Conservation (phyloP, 2,113 vertebrate genomes). For the Perca schrenkii region DNA sequence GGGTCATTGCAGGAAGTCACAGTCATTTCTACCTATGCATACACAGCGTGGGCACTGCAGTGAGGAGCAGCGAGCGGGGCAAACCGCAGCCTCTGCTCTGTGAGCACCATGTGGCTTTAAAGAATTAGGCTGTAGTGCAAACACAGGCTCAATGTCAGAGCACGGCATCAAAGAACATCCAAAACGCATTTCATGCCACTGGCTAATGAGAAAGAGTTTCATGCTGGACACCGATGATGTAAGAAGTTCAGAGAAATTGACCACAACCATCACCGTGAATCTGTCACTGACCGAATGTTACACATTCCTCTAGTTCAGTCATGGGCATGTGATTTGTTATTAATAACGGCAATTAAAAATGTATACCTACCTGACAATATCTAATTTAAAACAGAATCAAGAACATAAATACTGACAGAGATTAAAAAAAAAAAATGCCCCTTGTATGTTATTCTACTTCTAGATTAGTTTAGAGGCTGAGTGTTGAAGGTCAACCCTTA, state of each 20-base stretch:
- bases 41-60: constrained; percentile 30
- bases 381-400: no score
- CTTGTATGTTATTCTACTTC: no score
- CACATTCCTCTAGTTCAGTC: background rate
- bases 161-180: background rate
- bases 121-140: background rate
- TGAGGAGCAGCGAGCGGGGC: constrained; percentile 13
- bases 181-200: no score
- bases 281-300: background rate
- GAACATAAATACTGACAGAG: no score
- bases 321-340: background rate
- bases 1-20: constrained; percentile 75
- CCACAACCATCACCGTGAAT: no score
- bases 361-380: no score
- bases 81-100: constrained; percentile 40
- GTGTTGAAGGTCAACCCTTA: no score
- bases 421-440: no score
- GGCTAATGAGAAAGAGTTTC: background rate
- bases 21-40: constrained; percentile 45
- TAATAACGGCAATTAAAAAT: no score
- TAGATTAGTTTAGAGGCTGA: no score
- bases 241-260: background rate
- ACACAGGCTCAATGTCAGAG: background rate
- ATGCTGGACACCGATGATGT: background rate
- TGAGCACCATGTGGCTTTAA: background rate